These are phyloP conservation scores for Cecidostiba fungosa DNA, from an alignment of 2,888 invertebrate species.

Conservation along the genomic window DNA sequence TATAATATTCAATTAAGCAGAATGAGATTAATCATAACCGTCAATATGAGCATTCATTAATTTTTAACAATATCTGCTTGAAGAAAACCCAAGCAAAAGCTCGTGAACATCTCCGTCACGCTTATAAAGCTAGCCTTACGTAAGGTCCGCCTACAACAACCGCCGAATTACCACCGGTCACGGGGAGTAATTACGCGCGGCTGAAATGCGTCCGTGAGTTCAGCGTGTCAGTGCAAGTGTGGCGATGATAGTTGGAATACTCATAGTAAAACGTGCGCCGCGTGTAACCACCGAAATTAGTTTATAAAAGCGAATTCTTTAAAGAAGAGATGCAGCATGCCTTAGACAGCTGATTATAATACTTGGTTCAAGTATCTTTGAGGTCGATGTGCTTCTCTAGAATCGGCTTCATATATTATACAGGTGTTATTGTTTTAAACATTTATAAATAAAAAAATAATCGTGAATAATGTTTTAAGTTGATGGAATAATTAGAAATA, in stretches of 20 bases:
- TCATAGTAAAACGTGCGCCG: conserved; percentile 17
- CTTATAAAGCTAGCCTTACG: not conserved
- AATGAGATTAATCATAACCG: not conserved
- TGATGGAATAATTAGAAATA: not conserved
- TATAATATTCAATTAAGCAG: no score
- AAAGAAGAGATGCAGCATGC: not conserved
- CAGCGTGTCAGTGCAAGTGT: conserved; percentile 21
- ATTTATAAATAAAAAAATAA: no score
- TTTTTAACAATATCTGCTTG: not conserved
- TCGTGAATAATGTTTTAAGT: not conserved
- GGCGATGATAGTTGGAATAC: not conserved
- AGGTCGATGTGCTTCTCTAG: no score
- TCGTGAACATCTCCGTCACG: no score
- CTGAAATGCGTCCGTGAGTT: conserved; percentile 16
- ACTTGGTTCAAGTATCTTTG: no score
- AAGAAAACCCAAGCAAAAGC: not conserved
- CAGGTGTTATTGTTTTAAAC: no score
- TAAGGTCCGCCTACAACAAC: not conserved
- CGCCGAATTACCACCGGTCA: not conserved
- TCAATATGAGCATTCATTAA: no score
- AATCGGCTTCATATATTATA: no score
- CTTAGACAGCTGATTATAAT: not conserved
- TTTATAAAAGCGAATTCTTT: not conserved
- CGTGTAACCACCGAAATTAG: conserved; percentile 22
- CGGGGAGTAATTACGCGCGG: conserved; percentile 28